Conservation (phyloP, 2,888 invertebrate species). For the Branchipolynoe longqiensis region DNA sequence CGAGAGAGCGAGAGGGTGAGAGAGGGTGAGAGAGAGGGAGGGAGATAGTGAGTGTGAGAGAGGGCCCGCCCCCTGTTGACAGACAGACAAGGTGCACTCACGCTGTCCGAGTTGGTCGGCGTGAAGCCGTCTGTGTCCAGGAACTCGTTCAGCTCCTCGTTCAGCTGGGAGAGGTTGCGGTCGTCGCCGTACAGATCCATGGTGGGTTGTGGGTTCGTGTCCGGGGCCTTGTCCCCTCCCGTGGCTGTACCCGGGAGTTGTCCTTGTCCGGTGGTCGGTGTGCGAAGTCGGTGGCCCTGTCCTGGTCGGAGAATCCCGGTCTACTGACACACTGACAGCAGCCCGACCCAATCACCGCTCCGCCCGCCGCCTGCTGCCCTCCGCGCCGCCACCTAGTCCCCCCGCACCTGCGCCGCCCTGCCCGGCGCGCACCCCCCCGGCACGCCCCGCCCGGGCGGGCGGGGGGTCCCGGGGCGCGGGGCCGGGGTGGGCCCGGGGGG, state of each 20-base stretch:
- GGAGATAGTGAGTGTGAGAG: too few species aligned
- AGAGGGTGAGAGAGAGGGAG: too few species aligned
- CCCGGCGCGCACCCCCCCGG: neutral
- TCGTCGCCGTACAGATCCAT: constrained; percentile 65
- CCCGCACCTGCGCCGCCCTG: neutral
- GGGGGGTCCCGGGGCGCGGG: too few species aligned
- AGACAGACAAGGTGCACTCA: constrained; percentile 21
- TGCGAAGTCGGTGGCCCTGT: constrained; percentile 31
- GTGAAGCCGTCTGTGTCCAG: constrained; percentile 63
- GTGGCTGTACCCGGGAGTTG: constrained; percentile 35
- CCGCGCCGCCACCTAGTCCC: neutral
- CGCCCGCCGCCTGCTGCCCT: neutral
- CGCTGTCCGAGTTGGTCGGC: constrained; percentile 54
- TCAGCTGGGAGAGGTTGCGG: constrained; percentile 63
- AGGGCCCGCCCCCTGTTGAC: too few species aligned
- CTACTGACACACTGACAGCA: neutral
- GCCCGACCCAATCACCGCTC: neutral
- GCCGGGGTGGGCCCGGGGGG: too few species aligned
- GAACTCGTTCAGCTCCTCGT: constrained; percentile 63
- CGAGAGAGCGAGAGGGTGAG: too few species aligned
- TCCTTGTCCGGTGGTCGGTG: constrained; percentile 15
- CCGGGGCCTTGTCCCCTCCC: constrained; percentile 40
- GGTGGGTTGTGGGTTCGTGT: neutral
- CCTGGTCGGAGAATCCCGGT: constrained; percentile 11
- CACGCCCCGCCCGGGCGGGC: neutral